Base-by-base conservation (phyloP, 2,797 vertebrate genomes). In the Phylloscopus collybita region DNA sequence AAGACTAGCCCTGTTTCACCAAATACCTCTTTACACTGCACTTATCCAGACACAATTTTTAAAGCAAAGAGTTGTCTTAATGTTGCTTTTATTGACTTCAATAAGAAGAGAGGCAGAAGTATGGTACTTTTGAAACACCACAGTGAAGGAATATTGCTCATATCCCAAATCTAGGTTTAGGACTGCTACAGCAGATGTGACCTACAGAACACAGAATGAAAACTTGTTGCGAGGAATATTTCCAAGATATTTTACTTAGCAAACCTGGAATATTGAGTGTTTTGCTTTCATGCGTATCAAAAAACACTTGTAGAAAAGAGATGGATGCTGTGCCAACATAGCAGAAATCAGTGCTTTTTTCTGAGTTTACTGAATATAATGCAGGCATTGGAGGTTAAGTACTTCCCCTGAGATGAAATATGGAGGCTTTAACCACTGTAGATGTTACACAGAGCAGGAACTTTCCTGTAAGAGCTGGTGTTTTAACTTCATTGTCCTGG, bases 401-500 rank as follows among this genome's bases (percentile, higher is more conserved):
- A 16, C 59, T 88, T 73, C 38, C 34, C 47, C 27, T 56, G 67
- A 81, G 76, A 88, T 66, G 44, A 88, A 91, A 79, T 34, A 70
- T 3, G 34, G 40, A 92, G 32, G 38, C 34, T 40, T 86, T 71
- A 49, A 82, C 64, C 27, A 49, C 62, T 79, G 73, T 1, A 73
- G 75, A 64, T 75, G 34, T 36, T 76, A 67, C 23, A 61, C 4
- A 86, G 82, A 69, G 45, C 29, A 73, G 36, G 23, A 93, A 62
- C 34, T 75, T 78, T 38, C 36, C 45, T 38, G 16, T 25, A 53
- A 70, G 62, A 84, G 50, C 40, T 75, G 49, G 26, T 81, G 51
- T 36, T 90, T 90, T 64, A 84, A 16, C 32, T 91, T 84, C 51
- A 27, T 57, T 94, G 92, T 94, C 67, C 91, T 62, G 66, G 34